Evolutionary conservation across 2,888 invertebrate species (phyloP), one percentile per base, ranked within the genome.

Genomic region (Leptinotarsa juncta): DNA sequence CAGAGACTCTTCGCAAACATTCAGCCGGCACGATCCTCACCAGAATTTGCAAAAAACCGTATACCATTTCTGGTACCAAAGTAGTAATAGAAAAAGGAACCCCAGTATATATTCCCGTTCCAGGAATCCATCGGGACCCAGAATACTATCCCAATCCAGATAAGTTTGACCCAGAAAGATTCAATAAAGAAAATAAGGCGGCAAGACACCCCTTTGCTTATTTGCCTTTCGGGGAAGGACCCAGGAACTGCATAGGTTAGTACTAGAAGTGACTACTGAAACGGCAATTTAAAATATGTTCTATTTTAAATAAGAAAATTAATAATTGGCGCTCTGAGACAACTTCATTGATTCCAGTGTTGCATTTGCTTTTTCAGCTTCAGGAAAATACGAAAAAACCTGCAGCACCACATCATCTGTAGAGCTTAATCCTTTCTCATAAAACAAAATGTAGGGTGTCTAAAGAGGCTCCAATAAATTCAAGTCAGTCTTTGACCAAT

Each of bases 111-210:
- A 73, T 79, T 12, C 62, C 76, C 16, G 42, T 76, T 50, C 32
- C 57, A 15, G 76, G 71, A 3, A 76, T 79, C 14, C 78, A 77
- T n/a, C 48, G 18, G 60, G 82, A 83, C 76, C 77, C 79, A 14
- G 80, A 82, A 55, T 77, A 80, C 74, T 82, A 79, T 72, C 90
- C 91, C 0, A 88, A 93, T 7, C 93, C 93, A 0, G 89, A 91
- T 1, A 88, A 87, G 48, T 93, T 92, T 77, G 89, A 90, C 70
- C 92, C 93, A 0, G 91, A 92, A 26, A 88, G 92, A 75, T 93
- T 92, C 84, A 84, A 88, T 0, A 86, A 88, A 10, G 89, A 90
- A 67, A 89, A 89, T 20, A 90, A 90, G 74, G 87, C 70, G 0
- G 75, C 73, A 48, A 70, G 79, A 48, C 78, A 76, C 14, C 74